A percentile compares a stretch with the other conserved stretches of the same genome.
Conservation (phyloP, 2,888 invertebrate species). For the Lycaena phlaeas region DNA sequence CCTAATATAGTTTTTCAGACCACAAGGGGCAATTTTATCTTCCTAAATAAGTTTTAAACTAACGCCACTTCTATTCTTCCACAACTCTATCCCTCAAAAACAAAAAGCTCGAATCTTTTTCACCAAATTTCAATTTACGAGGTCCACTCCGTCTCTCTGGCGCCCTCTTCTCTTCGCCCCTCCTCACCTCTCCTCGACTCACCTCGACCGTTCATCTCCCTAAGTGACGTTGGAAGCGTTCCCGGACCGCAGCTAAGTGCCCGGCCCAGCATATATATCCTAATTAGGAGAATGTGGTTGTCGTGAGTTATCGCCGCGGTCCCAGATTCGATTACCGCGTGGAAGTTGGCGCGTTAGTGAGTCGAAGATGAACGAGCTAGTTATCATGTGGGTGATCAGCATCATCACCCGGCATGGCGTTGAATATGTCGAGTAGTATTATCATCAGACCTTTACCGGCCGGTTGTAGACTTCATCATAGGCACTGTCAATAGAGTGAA, state of each 20-base stretch:
- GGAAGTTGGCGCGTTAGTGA: no score
- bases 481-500: no score
- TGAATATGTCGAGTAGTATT: no score
- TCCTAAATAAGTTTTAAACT: slow-evolving; percentile 43
- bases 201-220: background rate
- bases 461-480: no score
- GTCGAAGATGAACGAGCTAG: no score
- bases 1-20: no score
- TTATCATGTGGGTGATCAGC: no score
- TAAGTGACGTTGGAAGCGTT: background rate
- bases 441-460: no score
- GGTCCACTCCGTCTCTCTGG: slow-evolving; percentile 7
- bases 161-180: slow-evolving; percentile 1
- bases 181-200: background rate
- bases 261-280: slow-evolving; percentile 3
- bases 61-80: background rate
- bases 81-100: background rate
- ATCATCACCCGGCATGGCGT: no score
- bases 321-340: no score
- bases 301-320: background rate
- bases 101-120: slow-evolving; percentile 10
- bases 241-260: slow-evolving; percentile 8
- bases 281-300: slow-evolving; percentile 1
- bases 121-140: slow-evolving; percentile 10
- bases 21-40: background rate